Conservation (phyloP, 2,113 vertebrate genomes). For the Oreocharis arfaki region DNA sequence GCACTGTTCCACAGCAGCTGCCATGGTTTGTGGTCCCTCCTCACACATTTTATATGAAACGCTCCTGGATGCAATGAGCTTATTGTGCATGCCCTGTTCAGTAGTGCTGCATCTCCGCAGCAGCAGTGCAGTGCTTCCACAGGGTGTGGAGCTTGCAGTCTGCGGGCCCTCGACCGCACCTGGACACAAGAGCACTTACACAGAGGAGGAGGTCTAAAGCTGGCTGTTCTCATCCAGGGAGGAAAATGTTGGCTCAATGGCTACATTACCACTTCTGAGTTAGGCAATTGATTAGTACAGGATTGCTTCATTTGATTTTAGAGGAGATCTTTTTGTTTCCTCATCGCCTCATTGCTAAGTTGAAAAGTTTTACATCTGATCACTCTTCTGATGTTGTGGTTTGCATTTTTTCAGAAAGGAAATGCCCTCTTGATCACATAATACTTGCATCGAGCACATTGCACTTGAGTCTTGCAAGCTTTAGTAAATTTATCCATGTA, state of each 20-base stretch:
- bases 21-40: not conserved
- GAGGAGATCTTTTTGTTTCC: not conserved
- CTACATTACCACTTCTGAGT: not conserved
- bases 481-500: not conserved
- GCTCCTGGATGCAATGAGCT: not conserved
- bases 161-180: not conserved
- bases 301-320: not conserved
- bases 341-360: not conserved
- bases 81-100: fast-evolving
- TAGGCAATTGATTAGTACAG: not conserved
- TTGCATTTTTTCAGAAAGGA: not conserved
- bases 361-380: not conserved
- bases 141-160: not conserved
- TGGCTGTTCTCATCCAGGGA: not conserved
- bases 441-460: not conserved
- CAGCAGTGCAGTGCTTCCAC: not conserved
- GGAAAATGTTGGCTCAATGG: not conserved
- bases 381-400: not conserved
- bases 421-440: not conserved
- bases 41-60: fast-evolving
- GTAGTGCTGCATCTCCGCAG: not conserved
- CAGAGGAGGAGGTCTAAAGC: not conserved
- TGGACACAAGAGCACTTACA: not conserved
- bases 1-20: not conserved
- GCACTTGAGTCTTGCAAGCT: not conserved